Evolutionary conservation across 2,113 vertebrate species (phyloP), one percentile per base, ranked within the genome.

Genomic region (Rhabdomys dilectus): DNA sequence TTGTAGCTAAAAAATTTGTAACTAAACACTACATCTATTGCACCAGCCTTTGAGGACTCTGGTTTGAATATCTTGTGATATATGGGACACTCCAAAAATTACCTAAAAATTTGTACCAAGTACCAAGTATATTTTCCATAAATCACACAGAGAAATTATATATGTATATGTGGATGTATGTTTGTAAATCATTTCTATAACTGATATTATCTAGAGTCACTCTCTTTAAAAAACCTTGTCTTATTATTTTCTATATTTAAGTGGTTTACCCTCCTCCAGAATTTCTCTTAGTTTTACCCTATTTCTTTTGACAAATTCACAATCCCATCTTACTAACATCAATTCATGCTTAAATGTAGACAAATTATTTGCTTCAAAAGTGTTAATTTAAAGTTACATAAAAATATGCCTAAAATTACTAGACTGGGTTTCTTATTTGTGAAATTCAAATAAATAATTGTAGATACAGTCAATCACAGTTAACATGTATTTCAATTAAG

Each of bases 171-270:
- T 53, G 70, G 39, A 93, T 77, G 21, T 86, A 15, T 39, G 66
- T 36, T 68, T 96, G 3, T 51, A 48, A 78, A 96, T n/a, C 2
- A 91, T 22, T 60, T 91, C 48, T 7, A 62, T 0, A 89, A 2
- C 36, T 58, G 5, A 24, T 82, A 66, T 29, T 53, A 58, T 5
- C 36, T 78, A 82, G 1, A 34, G 70, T 26, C 45, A 92, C 22
- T 36, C 34, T 89, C 7, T 93, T 87, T 77, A 80, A 90, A 84
- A 36, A 24, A 12, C 62, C n/a, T 89, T 51, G 89, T 87, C 31
- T 86, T 87, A 34, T 26, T 60, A 36, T 60, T 89, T 96, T 95
- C 64, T 88, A 19, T 77, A 42, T 93, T 62, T 95, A 68, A 66
- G 48, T 88, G 42, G 58, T 51, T 91, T 64, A 68, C n/a, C 5